Conservation (phyloP, 2,113 vertebrate species). For the Pyrgilauda ruficollis region DNA sequence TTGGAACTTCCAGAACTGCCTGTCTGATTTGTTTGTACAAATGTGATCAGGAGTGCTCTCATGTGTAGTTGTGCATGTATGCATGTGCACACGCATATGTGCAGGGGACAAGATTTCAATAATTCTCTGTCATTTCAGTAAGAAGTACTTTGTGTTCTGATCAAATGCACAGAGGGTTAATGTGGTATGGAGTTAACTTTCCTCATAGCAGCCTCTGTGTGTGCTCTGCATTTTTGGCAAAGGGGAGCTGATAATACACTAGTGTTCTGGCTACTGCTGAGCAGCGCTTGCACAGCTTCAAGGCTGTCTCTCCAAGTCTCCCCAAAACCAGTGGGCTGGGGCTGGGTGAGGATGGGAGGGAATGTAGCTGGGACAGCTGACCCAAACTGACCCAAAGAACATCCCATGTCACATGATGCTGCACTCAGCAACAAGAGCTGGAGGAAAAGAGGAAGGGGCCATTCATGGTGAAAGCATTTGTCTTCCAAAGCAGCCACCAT, state of each 20-base stretch:
- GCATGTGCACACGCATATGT: fast-evolving
- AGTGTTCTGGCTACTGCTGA: background rate
- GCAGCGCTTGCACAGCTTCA: background rate
- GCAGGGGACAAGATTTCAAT: background rate
- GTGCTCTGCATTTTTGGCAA: background rate
- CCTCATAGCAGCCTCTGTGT: background rate
- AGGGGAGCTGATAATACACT: background rate
- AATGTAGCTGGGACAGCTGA: background rate
- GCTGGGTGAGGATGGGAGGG: background rate
- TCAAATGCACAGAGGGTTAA: too few relatives aligned
- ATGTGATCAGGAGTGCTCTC: background rate
- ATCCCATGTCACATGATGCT: too few relatives aligned
- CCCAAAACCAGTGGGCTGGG: background rate
- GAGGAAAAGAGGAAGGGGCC: background rate
- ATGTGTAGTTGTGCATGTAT: background rate
- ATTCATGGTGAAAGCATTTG: background rate
- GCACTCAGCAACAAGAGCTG: background rate
- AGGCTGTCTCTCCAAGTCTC: background rate
- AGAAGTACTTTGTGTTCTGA: background rate
- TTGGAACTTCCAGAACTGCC: background rate
- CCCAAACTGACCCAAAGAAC: background rate
- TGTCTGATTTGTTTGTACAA: background rate
- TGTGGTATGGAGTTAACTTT: background rate
- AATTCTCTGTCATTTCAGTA: background rate
- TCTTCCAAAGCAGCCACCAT: background rate